Conservation (phyloP, 2,888 invertebrate genomes). For the Malachius bipustulatus region DNA sequence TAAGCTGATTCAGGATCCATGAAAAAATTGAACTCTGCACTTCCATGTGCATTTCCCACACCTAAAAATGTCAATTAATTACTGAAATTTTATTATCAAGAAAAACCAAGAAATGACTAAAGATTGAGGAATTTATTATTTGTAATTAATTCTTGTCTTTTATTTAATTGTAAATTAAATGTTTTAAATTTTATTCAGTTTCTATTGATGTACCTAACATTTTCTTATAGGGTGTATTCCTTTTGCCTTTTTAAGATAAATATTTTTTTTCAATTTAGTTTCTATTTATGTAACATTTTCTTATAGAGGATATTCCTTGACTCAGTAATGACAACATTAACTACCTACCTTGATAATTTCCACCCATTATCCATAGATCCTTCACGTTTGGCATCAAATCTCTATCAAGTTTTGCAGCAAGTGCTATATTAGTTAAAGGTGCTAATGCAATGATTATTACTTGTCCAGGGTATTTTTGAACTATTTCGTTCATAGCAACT, state of each 20-base stretch:
- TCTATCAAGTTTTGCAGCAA: slow-evolving; percentile 58
- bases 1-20: slow-evolving; percentile 67
- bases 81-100: too few relatives aligned
- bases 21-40: slow-evolving; percentile 68
- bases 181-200: too few relatives aligned
- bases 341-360: slow-evolving; percentile 55
- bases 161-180: too few relatives aligned
- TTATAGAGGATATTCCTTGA: neutral
- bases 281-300: neutral
- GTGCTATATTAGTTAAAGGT: slow-evolving; percentile 68
- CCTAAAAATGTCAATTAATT: too few relatives aligned
- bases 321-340: neutral
- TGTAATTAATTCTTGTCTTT: too few relatives aligned
- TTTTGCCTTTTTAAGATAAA: too few relatives aligned
- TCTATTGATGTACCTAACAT: too few relatives aligned
- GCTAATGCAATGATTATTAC: slow-evolving; percentile 55
- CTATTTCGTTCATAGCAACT: slow-evolving; percentile 45
- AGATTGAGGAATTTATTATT: too few relatives aligned
- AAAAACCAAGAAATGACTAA: too few relatives aligned
- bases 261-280: too few relatives aligned
- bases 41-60: slow-evolving; percentile 46
- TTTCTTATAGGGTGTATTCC: too few relatives aligned
- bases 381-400: slow-evolving; percentile 50
- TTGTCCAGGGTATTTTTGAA: slow-evolving; percentile 43
- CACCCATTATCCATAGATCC: slow-evolving; percentile 67